phyloP scores from a whole-genome alignment of 2,888 invertebrate species.

The Anorthoa munda region DNA sequence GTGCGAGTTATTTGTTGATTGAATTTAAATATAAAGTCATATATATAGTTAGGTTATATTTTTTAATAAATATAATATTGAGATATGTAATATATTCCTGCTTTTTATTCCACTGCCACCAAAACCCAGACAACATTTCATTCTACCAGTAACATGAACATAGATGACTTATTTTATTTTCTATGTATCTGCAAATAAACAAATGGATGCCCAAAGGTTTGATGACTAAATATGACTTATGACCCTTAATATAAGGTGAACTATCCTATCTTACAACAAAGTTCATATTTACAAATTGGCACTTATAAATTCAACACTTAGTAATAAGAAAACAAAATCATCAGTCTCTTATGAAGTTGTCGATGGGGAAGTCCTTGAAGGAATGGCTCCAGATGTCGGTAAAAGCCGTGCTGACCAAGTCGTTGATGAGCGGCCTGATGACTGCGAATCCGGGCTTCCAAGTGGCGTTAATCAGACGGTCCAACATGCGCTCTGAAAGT shows the following conservation, averaged over 20 bases:
- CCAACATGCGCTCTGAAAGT: conserved; percentile 92
- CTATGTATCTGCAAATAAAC: conserved; percentile 6
- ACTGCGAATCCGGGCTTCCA: conserved; percentile 96
- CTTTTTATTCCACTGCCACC: conserved; percentile 69
- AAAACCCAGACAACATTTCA: conserved; percentile 3
- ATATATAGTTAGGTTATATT: conserved; percentile 91
- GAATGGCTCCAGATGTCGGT: conserved; percentile 95
- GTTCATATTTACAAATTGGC: conserved; percentile 61
- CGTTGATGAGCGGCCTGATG: conserved; percentile 94
- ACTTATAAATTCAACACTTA: conserved; percentile 40
- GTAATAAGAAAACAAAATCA: conserved; percentile 25
- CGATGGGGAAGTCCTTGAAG: conserved; percentile 94
- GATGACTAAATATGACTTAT: conserved; percentile 12
- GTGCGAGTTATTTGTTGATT: conserved; percentile 91
- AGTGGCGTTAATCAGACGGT: conserved; percentile 94
- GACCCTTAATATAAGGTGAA: conserved; percentile 64
- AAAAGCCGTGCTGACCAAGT: conserved; percentile 95
- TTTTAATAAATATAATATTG: conserved; percentile 91
- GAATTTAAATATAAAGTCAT: conserved; percentile 91
- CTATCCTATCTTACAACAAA: conserved; percentile 17
- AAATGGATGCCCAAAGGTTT: conserved; percentile 9
- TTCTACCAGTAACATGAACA: not conserved
- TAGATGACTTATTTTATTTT: conserved; percentile 71
- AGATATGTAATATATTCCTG: conserved; percentile 88
- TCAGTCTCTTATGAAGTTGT: conserved; percentile 90